A percentile compares a stretch with the other conserved stretches of the same genome.
phyloP scores from a whole-genome alignment of 2,888 invertebrate species.

The Bursaphelenchus okinawaensis region DNA sequence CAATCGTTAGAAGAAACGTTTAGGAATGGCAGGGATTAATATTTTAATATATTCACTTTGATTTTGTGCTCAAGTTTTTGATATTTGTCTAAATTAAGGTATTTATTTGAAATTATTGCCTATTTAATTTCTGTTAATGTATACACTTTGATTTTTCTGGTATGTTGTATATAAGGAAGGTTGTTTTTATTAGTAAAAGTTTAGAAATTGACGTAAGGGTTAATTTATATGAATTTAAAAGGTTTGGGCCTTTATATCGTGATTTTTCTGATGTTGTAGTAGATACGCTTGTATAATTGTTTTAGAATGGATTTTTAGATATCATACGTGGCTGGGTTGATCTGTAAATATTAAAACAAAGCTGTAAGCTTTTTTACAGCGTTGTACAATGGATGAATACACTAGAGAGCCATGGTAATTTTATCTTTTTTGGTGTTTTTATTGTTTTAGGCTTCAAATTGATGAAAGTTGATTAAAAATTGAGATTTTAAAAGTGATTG shows the following conservation, averaged over 20 bases:
- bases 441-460: neutral
- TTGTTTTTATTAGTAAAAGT: too few species aligned
- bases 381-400: slow-evolving; percentile 55
- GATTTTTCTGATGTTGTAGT: neutral
- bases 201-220: too few species aligned
- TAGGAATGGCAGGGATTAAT: neutral
- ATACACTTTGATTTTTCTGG: too few species aligned
- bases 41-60: too few species aligned
- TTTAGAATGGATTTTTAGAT: neutral
- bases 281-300: too few species aligned
- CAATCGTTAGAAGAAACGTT: neutral
- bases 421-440: neutral
- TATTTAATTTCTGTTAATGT: too few species aligned
- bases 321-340: neutral
- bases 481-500: neutral
- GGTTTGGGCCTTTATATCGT: neutral
- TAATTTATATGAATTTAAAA: too few species aligned
- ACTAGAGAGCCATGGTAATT: slow-evolving; percentile 48
- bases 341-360: neutral
- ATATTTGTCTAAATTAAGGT: too few species aligned
- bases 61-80: too few species aligned
- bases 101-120: too few species aligned
- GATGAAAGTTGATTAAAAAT: slow-evolving; percentile 42
- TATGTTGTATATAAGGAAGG: too few species aligned
- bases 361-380: too few species aligned